Base-by-base conservation (phyloP, 2,797 vertebrate genomes). In the Sebastes oblongus region DNA sequence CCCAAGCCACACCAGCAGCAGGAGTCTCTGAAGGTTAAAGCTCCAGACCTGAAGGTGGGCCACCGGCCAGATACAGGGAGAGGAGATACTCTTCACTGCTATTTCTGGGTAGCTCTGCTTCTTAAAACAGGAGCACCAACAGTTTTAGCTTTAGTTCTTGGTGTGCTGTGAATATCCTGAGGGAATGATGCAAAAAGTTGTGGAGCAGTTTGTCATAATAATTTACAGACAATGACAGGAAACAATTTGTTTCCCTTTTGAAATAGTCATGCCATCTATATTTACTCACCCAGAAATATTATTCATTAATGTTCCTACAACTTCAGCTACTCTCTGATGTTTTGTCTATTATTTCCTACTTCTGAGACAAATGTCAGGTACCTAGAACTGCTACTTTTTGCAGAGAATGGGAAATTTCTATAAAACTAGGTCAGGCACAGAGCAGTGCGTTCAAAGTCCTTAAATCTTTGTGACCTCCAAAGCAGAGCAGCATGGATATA, bases 31-130 rank as follows among this genome's bases (percentile, higher is more conserved):
- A 91, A 93, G 93, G 91, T 92, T 88, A 86, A 82, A 79, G 77
- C 83, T 88, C 61, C 87, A 91, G 88, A 88, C 86, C 86, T 93
- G 84, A 87, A 91, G 88, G 82, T 91, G 92, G 93, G 94, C 71
- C 46, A 39, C 59, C 20, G 82, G 86, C 88, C 86, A 89, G 89
- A 82, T 25, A 71, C 29, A 82, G 29, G 42, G 78, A 81, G 71
- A 73, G 50, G 72, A 87, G 60, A 69, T 84, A 90, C 90, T 86
- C 65, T 77, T 86, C 85, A n/a, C 61, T 66, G 72, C 77, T 89
- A 72, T 83, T 88, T 82, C 65, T 87, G 72, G 72, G 73, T 18
- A 36, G 60, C 83, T 91, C 72, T 85, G 85, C 72, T 89, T 93
- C 72, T 91, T 79, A 74, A 85, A 84, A 82, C 50, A 34, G 61